These are phyloP conservation scores for Synergus japonicus DNA, from an alignment of 2,888 invertebrate species.

Conservation along the genomic window DNA sequence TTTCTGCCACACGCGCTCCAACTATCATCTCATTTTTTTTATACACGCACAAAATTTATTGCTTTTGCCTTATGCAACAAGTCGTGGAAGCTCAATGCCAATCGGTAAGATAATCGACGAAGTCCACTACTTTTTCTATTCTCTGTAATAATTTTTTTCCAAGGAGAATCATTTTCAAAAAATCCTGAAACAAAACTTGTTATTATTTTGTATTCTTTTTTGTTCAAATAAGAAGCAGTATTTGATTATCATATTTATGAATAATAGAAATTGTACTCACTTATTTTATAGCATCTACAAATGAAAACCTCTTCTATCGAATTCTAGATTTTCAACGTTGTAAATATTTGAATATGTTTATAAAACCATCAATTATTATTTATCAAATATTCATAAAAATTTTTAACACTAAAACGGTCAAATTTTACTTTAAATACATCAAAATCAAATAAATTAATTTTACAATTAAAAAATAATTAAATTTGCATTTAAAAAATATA, in stretches of 20 bases:
- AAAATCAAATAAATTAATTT: background rate
- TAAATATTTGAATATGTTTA: background rate
- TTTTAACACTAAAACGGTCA: background rate
- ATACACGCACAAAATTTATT: conserved; percentile 40
- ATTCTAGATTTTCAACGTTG: background rate
- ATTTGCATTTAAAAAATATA: background rate
- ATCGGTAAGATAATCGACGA: conserved; percentile 17
- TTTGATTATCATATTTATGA: no score
- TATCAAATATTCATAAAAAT: no score
- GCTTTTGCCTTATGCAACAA: conserved; percentile 17
- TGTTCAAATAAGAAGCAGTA: background rate
- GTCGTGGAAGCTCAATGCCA: conserved; percentile 25
- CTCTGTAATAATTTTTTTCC: background rate
- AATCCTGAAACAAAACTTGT: background rate
- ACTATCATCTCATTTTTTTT: conserved; percentile 45
- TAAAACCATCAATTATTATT: no score
- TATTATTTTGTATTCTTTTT: background rate
- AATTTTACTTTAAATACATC: background rate
- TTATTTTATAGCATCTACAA: background rate
- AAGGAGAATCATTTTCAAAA: background rate
- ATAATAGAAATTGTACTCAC: background rate
- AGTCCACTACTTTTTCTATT: background rate
- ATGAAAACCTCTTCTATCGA: background rate
- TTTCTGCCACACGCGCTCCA: conserved; percentile 62
- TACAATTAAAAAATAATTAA: background rate